These are phyloP conservation scores for Bombus picipes DNA, from an alignment of 1,140 invertebrate species.

Conservation along the genomic window DNA sequence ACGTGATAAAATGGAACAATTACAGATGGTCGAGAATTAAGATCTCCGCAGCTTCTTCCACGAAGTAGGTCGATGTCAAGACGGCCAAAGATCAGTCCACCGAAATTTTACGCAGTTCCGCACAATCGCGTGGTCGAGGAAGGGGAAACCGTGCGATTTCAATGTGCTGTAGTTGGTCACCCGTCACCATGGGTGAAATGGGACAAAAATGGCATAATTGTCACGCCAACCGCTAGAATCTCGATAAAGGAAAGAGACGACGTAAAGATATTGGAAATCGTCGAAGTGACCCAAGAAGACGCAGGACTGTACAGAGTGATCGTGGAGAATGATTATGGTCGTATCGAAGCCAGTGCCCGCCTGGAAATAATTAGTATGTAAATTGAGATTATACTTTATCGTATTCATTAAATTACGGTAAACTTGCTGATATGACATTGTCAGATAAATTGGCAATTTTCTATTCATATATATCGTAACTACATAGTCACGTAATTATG, in stretches of 20 bases:
- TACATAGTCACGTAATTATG: not conserved
- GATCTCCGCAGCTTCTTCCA: slow-evolving; percentile 65
- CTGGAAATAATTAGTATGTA: slow-evolving; percentile 89
- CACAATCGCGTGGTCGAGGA: slow-evolving; percentile 92
- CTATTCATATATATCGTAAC: not conserved
- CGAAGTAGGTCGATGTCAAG: slow-evolving; percentile 61
- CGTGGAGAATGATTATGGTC: slow-evolving; percentile 91
- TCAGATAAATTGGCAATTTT: not conserved
- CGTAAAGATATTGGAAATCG: slow-evolving; percentile 89
- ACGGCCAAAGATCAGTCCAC: slow-evolving; percentile 82
- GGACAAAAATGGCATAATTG: slow-evolving; percentile 89
- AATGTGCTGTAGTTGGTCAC: slow-evolving; percentile 90
- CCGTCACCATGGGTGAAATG: slow-evolving; percentile 90
- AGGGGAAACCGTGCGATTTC: slow-evolving; percentile 91
- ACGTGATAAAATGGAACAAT: not conserved
- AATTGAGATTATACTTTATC: not conserved
- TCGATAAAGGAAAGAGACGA: slow-evolving; percentile 90
- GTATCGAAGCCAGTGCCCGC: slow-evolving; percentile 90
- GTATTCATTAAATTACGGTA: not conserved
- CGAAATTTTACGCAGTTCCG: slow-evolving; percentile 94
- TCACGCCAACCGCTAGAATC: slow-evolving; percentile 86
- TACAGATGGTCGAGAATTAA: slow-evolving; percentile 74
- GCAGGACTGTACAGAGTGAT: slow-evolving; percentile 91
- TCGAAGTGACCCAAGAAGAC: slow-evolving; percentile 89
- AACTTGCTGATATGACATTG: not conserved